Evolutionary conservation across 2,888 invertebrate genomes (phyloP).

Genomic region (Colletes collaris): DNA sequence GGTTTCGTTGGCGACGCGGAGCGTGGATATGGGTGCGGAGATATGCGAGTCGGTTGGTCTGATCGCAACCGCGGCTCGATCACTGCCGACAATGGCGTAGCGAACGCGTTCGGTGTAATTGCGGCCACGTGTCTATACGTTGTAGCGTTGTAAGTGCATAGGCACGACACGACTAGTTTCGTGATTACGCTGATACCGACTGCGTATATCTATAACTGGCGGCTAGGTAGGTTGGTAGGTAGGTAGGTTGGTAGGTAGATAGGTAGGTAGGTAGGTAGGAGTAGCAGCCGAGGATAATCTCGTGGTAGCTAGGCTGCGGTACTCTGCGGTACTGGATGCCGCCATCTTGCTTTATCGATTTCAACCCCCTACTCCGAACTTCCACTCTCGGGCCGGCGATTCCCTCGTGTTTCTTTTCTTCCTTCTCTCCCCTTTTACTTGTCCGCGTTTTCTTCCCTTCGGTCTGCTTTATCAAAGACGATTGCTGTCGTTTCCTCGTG

Average conservation of each 20-base stretch:
- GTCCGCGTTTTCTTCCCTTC: not conserved
- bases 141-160: not conserved
- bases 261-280: constrained; percentile 45
- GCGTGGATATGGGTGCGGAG: not conserved
- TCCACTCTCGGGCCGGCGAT: constrained; percentile 39
- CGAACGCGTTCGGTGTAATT: not conserved
- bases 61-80: constrained; percentile 45
- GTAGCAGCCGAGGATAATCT: constrained; percentile 72
- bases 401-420: constrained; percentile 39
- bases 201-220: constrained; percentile 19
- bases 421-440: constrained; percentile 15
- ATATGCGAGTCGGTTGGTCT: not conserved
- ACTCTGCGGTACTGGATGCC: constrained; percentile 78
- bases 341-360: constrained; percentile 81
- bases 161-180: constrained; percentile 3
- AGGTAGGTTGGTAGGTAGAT: constrained; percentile 38
- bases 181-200: constrained; percentile 37
- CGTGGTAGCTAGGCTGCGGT: constrained; percentile 78
- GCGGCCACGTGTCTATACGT: not conserved
- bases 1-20: not conserved
- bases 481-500: not conserved
- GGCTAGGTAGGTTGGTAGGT: constrained; percentile 21
- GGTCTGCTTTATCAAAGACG: constrained; percentile 3
- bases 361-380: constrained; percentile 62
- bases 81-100: constrained; percentile 37